A percentile compares a stretch with the other conserved stretches of the same genome.
These are phyloP conservation scores for Latrodectus geometricus DNA, from an alignment of 1,140 invertebrate species.

Conservation along the genomic window DNA sequence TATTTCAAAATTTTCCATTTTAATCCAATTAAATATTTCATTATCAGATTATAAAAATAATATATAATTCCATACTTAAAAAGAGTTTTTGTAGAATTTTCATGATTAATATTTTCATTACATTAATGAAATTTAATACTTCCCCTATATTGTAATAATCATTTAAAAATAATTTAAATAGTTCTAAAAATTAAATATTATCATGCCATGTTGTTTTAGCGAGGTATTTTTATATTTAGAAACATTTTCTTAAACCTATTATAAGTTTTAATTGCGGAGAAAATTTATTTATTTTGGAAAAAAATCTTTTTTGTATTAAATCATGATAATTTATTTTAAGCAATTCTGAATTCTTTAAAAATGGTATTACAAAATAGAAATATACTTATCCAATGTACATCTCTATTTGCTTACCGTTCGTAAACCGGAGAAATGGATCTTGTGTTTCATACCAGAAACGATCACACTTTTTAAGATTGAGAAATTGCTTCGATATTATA, in stretches of 20 bases:
- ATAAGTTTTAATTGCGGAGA: neutral
- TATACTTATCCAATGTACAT: neutral
- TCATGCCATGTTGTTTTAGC: neutral
- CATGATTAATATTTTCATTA: too few species aligned
- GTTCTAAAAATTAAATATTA: too few species aligned
- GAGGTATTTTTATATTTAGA: neutral
- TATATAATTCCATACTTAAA: too few species aligned
- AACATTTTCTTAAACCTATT: neutral
- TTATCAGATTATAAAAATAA: too few species aligned
- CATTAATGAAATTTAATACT: too few species aligned
- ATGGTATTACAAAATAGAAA: neutral
- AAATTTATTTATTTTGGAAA: neutral
- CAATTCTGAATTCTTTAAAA: neutral
- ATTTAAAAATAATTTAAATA: too few species aligned
- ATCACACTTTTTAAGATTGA: constrained; percentile 84
- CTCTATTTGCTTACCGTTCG: constrained; percentile 72
- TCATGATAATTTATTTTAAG: neutral
- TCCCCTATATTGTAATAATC: too few species aligned
- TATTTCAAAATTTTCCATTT: too few species aligned
- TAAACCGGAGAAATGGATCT: constrained; percentile 84
- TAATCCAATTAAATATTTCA: too few species aligned
- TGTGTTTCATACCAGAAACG: constrained; percentile 95
- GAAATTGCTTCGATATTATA: constrained; percentile 73
- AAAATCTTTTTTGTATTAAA: neutral
- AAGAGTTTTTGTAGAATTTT: too few species aligned